Percentiles rank a stretch among this genome's conserved stretches.
Evolutionary conservation across 2,797 vertebrate genomes (phyloP).

Genomic region (Macroramphosus scolopax): DNA sequence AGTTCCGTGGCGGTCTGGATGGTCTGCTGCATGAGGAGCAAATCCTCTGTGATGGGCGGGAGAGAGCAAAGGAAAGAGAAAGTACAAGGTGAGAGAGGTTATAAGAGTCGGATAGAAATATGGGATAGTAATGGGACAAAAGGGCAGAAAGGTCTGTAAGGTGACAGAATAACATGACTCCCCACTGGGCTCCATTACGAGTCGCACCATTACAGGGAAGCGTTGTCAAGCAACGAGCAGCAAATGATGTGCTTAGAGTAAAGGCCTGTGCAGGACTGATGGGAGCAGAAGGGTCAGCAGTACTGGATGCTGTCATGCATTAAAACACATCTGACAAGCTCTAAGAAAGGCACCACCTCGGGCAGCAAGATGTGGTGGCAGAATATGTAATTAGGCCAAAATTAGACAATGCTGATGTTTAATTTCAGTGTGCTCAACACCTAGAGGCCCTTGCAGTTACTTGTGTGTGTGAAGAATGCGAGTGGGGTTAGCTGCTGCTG

Average conservation of each 20-base stretch:
- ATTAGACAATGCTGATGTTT: slow-evolving; percentile 66
- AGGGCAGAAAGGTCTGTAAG: slow-evolving; percentile 41
- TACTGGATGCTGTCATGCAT: slow-evolving; percentile 53
- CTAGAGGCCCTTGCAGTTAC: slow-evolving; percentile 57
- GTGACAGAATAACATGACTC: slow-evolving; percentile 67
- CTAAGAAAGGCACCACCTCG: slow-evolving; percentile 55
- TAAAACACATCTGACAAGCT: slow-evolving; percentile 72
- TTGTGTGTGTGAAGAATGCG: slow-evolving; percentile 25
- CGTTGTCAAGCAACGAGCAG: slow-evolving; percentile 53
- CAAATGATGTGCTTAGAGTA: slow-evolving; percentile 68
- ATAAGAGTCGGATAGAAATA: slow-evolving; percentile 46
- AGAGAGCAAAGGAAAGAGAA: slow-evolving; percentile 12
- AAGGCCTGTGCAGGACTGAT: slow-evolving; percentile 54
- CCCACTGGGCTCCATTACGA: slow-evolving; percentile 72
- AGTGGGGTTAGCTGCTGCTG: slow-evolving; percentile 24
- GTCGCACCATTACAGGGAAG: slow-evolving; percentile 51
- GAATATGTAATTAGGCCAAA: slow-evolving; percentile 70
- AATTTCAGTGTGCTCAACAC: slow-evolving; percentile 60
- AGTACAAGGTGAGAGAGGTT: slow-evolving; percentile 19
- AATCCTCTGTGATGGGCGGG: slow-evolving; percentile 60
- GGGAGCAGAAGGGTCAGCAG: slow-evolving; percentile 54
- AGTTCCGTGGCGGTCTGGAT: slow-evolving; percentile 50
- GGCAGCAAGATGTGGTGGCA: slow-evolving; percentile 56
- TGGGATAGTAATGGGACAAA: slow-evolving; percentile 17
- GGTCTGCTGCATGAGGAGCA: slow-evolving; percentile 54